Evolutionary conservation across 2,113 vertebrate genomes (phyloP).

Genomic region (Lepus timidus): DNA sequence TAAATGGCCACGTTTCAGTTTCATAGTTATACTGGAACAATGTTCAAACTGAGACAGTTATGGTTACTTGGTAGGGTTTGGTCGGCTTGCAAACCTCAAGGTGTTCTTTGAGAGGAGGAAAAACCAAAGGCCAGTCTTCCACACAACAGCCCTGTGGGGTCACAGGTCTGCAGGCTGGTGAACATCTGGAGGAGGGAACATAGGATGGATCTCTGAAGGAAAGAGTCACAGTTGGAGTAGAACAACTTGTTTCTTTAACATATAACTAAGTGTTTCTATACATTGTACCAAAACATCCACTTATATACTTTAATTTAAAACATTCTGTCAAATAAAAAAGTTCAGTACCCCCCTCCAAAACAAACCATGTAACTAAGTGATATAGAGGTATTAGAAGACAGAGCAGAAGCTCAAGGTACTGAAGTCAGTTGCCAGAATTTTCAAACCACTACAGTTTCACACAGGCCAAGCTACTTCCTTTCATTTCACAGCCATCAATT

Average conservation of each 20-base stretch:
- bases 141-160: too few relatives aligned
- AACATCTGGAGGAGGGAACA: too few relatives aligned
- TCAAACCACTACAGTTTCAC: neutral
- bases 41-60: neutral
- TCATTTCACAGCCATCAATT: conserved; percentile 2
- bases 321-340: too few relatives aligned
- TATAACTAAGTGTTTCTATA: neutral
- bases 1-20: neutral
- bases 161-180: neutral
- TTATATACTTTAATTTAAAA: too few relatives aligned
- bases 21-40: neutral
- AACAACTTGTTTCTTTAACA: neutral
- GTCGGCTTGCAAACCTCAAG: neutral
- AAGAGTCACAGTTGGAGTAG: neutral
- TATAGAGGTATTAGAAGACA: neutral
- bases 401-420: neutral
- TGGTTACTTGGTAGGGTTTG: neutral
- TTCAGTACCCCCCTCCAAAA: too few relatives aligned
- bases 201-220: neutral
- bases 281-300: too few relatives aligned
- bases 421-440: conserved; percentile 19
- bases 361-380: too few relatives aligned
- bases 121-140: neutral
- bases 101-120: neutral
- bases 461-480: neutral